A percentile compares a stretch with the other conserved stretches of the same genome.
phyloP scores from a whole-genome alignment of 2,888 invertebrate genomes.

The Erebia ligea region DNA sequence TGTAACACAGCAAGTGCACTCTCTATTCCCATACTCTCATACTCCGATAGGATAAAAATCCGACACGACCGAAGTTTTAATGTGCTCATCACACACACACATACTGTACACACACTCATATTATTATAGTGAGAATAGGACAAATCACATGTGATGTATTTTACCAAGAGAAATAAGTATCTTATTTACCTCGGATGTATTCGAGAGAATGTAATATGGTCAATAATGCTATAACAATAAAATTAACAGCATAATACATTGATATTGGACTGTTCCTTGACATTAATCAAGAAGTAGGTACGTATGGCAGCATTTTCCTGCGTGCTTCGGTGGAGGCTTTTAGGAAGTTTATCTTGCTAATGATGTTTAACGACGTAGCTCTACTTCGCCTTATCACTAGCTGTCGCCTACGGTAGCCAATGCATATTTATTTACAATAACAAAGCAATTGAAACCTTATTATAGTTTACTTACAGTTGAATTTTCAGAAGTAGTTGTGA shows the following conservation, averaged over 20 bases:
- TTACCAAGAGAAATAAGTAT: not conserved
- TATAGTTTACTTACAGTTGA: slow-evolving; percentile 47
- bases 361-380: slow-evolving; percentile 79
- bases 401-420: slow-evolving; percentile 76
- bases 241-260: slow-evolving; percentile 20
- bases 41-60: too few relatives aligned
- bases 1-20: too few relatives aligned
- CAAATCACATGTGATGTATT: not conserved
- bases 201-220: not conserved
- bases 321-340: slow-evolving; percentile 65
- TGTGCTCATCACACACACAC: too few relatives aligned
- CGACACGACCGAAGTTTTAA: too few relatives aligned
- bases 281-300: slow-evolving; percentile 56
- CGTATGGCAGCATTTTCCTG: slow-evolving; percentile 64
- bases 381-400: slow-evolving; percentile 66
- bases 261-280: slow-evolving; percentile 43
- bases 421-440: slow-evolving; percentile 49
- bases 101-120: too few relatives aligned
- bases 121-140: not conserved
- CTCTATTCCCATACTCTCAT: too few relatives aligned
- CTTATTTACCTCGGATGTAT: not conserved
- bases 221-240: slow-evolving; percentile 1
- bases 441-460: slow-evolving; percentile 49
- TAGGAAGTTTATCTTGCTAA: slow-evolving; percentile 78
- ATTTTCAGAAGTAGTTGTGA: slow-evolving; percentile 40